phyloP scores from a whole-genome alignment of 2,888 invertebrate genomes.

The Clanis bilineata region DNA sequence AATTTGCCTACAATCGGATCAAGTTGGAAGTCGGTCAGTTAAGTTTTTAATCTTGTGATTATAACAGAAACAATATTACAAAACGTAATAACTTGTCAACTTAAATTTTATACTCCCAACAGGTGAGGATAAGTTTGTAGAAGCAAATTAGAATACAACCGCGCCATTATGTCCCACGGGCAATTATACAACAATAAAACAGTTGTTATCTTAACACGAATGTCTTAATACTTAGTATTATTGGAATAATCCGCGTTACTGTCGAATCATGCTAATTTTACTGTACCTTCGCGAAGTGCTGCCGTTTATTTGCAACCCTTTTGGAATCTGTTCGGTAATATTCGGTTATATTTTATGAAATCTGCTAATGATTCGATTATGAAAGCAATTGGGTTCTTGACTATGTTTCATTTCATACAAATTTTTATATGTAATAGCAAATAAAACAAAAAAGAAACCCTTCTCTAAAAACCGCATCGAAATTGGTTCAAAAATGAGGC shows the following conservation, averaged over 20 bases:
- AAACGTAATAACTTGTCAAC: too few species aligned
- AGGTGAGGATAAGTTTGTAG: neutral
- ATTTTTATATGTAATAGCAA: too few species aligned
- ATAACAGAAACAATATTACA: too few species aligned
- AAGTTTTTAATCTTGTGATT: neutral
- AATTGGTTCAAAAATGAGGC: too few species aligned
- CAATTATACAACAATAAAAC: slow-evolving; percentile 1
- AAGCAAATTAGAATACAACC: neutral
- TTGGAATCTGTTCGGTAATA: neutral
- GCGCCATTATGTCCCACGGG: neutral
- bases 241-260: neutral
- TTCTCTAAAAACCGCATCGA: too few species aligned
- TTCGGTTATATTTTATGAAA: too few species aligned
- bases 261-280: slow-evolving; percentile 2
- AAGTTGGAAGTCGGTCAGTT: too few species aligned
- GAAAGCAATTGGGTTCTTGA: too few species aligned
- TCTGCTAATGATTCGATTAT: too few species aligned
- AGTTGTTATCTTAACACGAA: neutral
- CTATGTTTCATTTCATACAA: too few species aligned
- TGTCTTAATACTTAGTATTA: slow-evolving; percentile 1
- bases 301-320: neutral
- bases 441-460: too few species aligned
- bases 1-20: too few species aligned
- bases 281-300: neutral
- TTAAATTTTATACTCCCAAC: neutral